Evolutionary conservation across 2,888 invertebrate species (phyloP), one percentile per base, ranked within the genome.

Genomic region (Trichogramma evanescens): DNA sequence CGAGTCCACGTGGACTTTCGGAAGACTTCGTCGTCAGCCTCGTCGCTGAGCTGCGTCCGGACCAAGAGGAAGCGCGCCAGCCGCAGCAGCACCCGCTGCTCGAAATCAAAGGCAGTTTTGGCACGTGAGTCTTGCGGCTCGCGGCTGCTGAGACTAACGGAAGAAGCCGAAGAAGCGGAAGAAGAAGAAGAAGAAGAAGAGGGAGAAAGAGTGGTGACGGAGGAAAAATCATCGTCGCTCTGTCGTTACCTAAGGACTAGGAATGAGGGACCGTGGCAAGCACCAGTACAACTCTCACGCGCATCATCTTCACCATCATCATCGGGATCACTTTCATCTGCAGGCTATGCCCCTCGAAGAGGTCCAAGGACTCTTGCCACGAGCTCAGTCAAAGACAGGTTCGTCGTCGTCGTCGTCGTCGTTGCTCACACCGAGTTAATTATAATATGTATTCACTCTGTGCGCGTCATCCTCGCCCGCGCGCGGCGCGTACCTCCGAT

Each of bases 281-380:
- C 62, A 54, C 41, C 59, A 59, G 43, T 61, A 64, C 62, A 54
- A 56, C 40, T 9, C 59, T 42, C 60, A 60, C 26, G 13, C 57
- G n/a, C 58, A 59, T 49, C 45, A 45, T 45, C 45, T n/a, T 45
- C 45, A 45, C n/a, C 69, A 68, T 57, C 74, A 71, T 61, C 73
- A 72, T 66, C 71, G 71, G 67, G 74, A 76, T 61, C 70, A 68
- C 63, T 63, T 63, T 56, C 73, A 72, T 67, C 69, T 69, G 56
- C 72, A 72, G 68, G 71, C 72, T 65, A 74, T 76, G 75, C 76
- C 76, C 65, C 65, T 76, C 62, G 76, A 76, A 59, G 76, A 76
- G 66, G 71, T 74, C 58, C 76, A 76, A 65, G 76, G 74, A 64
- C 66, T 76, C 56, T 67, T 76, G 59, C 73, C 74, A 62, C 74